Base-by-base conservation (phyloP, 2,797 vertebrate genomes). In the Acropternis orthonyx region DNA sequence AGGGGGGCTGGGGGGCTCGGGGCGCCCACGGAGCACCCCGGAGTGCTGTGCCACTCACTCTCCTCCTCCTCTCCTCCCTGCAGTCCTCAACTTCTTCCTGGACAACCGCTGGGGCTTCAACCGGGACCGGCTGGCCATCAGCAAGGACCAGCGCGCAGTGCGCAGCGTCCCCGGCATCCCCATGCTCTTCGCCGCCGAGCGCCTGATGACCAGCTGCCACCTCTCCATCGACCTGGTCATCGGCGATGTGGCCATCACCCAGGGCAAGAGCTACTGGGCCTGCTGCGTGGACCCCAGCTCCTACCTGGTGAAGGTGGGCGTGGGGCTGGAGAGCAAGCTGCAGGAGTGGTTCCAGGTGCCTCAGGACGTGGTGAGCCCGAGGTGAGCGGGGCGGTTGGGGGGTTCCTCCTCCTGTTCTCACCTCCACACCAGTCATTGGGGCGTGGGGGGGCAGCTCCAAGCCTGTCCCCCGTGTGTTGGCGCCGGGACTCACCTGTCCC, bases 251-350 rank as follows among this genome's bases (percentile, higher is more conserved):
- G 98, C 99, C 15, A 97, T 99, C 96, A 99, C 98, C n/a, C 98
- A 99, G 86, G 99, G 99, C 88, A 98, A 98, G 95, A 99, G 99
- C 97, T 99, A 99, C 98, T 99, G 99, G 99, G 99, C 99, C 41
- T 99, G 99, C 92, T 99, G 98, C 0, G 99, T 99, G 93, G 99
- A 99, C 90, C 99, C 99, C 30, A 98, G 99, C 46, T 99, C 99
- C 66, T 99, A 99, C 97, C 98, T 99, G 97, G 99, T 99, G n/a
- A 99, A 99, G 98, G 99, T 99, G 91, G 99, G 99, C 54, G 99
- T 99, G 8, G 99, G 99, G 37, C 98, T 99, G 96, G 99, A 99
- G 97, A 97, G 98, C 61, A 99, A 99, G 65, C 98, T 99, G 43
- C 99, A 99, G 93, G 99, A 99, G 92, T 99, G 99, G 98, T 99